A percentile compares a stretch with the other conserved stretches of the same genome.
Conservation (phyloP, 2,888 invertebrate genomes). For the Oscheius onirici region DNA sequence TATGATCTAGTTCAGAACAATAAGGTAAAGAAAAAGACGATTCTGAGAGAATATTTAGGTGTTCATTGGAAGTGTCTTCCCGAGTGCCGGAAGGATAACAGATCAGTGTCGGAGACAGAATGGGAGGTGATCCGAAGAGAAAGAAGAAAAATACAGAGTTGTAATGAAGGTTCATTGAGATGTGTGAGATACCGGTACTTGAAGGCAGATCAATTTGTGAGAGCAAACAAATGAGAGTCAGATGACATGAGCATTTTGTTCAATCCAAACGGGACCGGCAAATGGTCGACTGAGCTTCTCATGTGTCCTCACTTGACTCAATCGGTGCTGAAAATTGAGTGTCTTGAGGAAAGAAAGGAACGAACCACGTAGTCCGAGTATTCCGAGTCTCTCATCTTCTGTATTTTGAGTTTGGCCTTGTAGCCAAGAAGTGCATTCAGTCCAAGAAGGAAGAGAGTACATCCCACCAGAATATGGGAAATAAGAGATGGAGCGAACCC, state of each 20-base stretch:
- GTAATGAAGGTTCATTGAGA: slow-evolving; percentile 13
- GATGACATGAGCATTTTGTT: slow-evolving; percentile 8
- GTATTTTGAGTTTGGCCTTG: not conserved
- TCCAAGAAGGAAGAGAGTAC: slow-evolving; percentile 11
- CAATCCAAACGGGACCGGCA: slow-evolving; percentile 16
- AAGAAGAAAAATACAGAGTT: not conserved
- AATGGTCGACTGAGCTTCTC: slow-evolving; percentile 1
- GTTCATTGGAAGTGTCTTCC: slow-evolving; percentile 66
- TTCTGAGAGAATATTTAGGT: slow-evolving; percentile 40
- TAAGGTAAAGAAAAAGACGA: slow-evolving; percentile 40
- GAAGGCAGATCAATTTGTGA: not conserved
- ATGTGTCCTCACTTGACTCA: slow-evolving; percentile 22
- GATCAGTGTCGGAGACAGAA: slow-evolving; percentile 48
- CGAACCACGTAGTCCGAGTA: slow-evolving; percentile 25
- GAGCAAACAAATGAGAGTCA: not conserved
- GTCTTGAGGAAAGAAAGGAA: not conserved
- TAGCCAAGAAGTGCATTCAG: slow-evolving; percentile 13
- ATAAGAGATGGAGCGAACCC: slow-evolving; percentile 10
- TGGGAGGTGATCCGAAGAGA: slow-evolving; percentile 21
- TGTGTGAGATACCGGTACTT: slow-evolving; percentile 12
- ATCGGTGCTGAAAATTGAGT: not conserved
- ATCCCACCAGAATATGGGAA: slow-evolving; percentile 2
- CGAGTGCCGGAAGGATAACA: slow-evolving; percentile 66
- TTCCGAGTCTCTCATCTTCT: slow-evolving; percentile 4
- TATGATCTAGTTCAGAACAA: slow-evolving; percentile 64